phyloP scores from a whole-genome alignment of 2,797 vertebrate genomes.

The Salmo trutta region DNA sequence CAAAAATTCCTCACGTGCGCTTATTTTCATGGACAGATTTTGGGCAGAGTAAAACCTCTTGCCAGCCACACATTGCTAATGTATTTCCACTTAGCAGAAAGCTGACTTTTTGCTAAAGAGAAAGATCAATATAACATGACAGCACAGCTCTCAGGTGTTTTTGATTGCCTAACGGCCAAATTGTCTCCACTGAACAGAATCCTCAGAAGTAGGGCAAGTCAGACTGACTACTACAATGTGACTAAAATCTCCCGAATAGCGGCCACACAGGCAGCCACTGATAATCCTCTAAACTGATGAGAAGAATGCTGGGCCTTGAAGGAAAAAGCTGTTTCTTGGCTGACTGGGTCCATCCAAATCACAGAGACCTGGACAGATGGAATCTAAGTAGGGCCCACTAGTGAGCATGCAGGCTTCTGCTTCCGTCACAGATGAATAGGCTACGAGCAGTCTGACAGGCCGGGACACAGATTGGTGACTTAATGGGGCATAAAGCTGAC shows the following conservation, averaged over 20 bases:
- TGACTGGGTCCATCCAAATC: neutral
- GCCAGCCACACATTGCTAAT: neutral
- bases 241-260: neutral
- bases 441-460: neutral
- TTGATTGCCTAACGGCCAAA: neutral
- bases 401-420: neutral
- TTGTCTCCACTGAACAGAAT: neutral
- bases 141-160: neutral
- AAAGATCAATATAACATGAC: too few species aligned
- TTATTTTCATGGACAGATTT: too few species aligned
- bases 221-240: neutral
- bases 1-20: too few species aligned
- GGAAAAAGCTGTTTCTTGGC: constrained; percentile 8
- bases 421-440: neutral
- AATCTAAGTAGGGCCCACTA: constrained; percentile 10
- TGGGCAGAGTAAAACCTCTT: too few species aligned
- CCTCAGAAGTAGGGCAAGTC: neutral
- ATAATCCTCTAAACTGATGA: constrained; percentile 25
- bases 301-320: constrained; percentile 5
- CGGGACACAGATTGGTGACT: too few species aligned
- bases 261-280: constrained; percentile 14
- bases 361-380: constrained; percentile 26
- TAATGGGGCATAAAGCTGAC: too few species aligned
- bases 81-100: neutral
- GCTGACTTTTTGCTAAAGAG: neutral